These are phyloP conservation scores for Antheraea yamamai DNA, from an alignment of 2,888 invertebrate genomes.

Conservation along the genomic window DNA sequence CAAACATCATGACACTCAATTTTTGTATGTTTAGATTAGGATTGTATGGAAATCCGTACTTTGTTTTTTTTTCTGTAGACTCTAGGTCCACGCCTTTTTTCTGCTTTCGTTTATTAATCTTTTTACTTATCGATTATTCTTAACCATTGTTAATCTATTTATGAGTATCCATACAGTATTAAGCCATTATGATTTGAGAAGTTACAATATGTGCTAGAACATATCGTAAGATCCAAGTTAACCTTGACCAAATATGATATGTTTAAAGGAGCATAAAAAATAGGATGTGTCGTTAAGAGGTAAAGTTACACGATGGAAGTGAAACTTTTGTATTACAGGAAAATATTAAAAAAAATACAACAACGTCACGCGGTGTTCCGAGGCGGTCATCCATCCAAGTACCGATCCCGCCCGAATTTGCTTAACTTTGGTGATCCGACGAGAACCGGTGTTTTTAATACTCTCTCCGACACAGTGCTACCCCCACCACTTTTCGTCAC, in stretches of 20 bases:
- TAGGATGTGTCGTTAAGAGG: too few species aligned
- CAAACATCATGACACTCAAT: too few species aligned
- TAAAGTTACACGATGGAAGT: too few species aligned
- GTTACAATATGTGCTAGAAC: neutral
- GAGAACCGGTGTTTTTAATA: conserved; percentile 55
- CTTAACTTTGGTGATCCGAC: conserved; percentile 76
- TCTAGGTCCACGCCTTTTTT: too few species aligned
- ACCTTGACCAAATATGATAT: too few species aligned
- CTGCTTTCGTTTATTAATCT: too few species aligned
- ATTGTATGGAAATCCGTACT: neutral
- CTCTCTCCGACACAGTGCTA: too few species aligned
- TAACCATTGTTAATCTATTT: neutral
- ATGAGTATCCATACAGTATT: neutral
- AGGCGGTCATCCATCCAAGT: conserved; percentile 59
- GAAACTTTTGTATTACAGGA: too few species aligned
- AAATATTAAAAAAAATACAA: conserved; percentile 22
- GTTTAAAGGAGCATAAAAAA: too few species aligned
- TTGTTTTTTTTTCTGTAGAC: neutral
- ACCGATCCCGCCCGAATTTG: conserved; percentile 77
- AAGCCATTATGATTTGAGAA: neutral
- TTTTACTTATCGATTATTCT: neutral
- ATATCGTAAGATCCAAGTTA: too few species aligned
- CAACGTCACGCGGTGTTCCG: conserved; percentile 12
- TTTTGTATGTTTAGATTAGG: too few species aligned
- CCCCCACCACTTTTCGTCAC: too few species aligned